Conservation (phyloP, 2,888 invertebrate species). For the Campoletis raptor region DNA sequence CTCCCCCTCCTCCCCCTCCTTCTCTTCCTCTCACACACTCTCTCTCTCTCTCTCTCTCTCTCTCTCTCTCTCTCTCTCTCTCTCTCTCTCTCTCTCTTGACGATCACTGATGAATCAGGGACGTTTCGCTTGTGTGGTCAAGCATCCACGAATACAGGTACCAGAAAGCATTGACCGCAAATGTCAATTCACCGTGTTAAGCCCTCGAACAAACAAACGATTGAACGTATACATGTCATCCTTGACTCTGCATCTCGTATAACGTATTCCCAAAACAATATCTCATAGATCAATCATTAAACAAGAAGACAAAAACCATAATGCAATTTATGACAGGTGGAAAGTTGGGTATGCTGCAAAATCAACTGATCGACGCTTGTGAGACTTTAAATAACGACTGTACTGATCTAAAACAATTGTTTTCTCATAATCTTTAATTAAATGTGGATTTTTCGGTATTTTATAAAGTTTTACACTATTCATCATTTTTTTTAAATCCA, state of each 20-base stretch:
- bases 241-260: neutral
- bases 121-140: conserved; percentile 56
- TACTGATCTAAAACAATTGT: neutral
- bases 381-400: neutral
- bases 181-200: conserved; percentile 56
- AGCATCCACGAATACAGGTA: conserved; percentile 45
- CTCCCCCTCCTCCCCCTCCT: no score
- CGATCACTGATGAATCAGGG: conserved; percentile 43
- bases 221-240: conserved; percentile 17
- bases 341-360: neutral
- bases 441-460: neutral
- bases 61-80: neutral
- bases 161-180: conserved; percentile 55
- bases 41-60: no score
- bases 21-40: no score
- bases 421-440: neutral
- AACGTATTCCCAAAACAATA: neutral
- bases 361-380: neutral
- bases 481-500: neutral
- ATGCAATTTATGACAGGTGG: neutral
- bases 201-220: conserved; percentile 54
- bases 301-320: neutral
- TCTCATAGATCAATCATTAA: neutral
- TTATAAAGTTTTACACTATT: neutral
- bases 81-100: neutral